A percentile compares a stretch with the other conserved stretches of the same genome.
phyloP scores from a whole-genome alignment of 92 coral and sea anemone species.

The Zoanthus sansibaricus region DNA sequence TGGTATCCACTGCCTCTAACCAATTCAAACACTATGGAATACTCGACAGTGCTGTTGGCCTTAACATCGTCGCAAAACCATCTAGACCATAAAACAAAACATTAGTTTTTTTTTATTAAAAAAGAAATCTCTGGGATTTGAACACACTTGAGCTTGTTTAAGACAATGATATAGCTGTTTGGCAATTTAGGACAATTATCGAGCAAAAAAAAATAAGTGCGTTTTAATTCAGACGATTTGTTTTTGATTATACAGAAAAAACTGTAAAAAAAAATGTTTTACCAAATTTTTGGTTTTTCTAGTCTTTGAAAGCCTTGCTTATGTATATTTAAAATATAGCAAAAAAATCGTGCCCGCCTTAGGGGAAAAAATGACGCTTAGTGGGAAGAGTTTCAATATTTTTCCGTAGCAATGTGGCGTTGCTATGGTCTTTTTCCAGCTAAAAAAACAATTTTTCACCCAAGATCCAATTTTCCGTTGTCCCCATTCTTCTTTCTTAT shows the following conservation, averaged over 20 bases:
- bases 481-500: no score
- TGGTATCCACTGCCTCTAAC: slow-evolving; percentile 76
- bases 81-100: neutral
- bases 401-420: neutral
- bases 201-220: no score
- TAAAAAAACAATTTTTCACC: no score
- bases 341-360: neutral
- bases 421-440: no score
- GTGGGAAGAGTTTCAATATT: neutral
- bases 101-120: neutral
- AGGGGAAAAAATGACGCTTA: neutral
- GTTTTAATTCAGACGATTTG: no score
- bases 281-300: neutral
- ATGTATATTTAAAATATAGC: neutral
- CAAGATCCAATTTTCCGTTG: no score
- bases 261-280: no score
- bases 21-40: slow-evolving; percentile 83
- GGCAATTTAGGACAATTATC: no score
- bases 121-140: neutral
- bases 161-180: no score
- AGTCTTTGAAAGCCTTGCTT: neutral
- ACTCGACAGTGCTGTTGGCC: slow-evolving; percentile 44
- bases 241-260: no score
- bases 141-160: no score
- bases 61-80: slow-evolving; percentile 30